Base-by-base conservation (phyloP, 2,888 invertebrate genomes). In the Platerodrilus igneus region DNA sequence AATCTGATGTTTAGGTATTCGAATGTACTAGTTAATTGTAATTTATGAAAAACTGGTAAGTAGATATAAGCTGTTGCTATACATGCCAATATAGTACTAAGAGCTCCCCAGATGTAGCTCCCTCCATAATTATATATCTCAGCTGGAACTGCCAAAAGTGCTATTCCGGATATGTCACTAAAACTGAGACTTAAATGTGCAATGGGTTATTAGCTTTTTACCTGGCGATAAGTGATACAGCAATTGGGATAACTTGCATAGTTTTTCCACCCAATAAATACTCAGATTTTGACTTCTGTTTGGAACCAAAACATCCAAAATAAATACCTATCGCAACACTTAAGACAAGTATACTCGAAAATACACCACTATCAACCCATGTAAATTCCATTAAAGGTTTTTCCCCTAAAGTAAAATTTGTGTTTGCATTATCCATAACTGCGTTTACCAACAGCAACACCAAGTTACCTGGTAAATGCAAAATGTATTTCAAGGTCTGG, bases 111-210 rank as follows among this genome's bases (percentile, higher is more conserved):
- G 43, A 68, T 64, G 57, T 83, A 85, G 48, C 79, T 77, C 0
- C 79, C 79, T 3, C 86, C 86, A 58, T 78, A 77, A 17, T 76
- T 69, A 59, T 86, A 86, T 48, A 85, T 77, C 58, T 86, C 86
- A 0, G 84, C 77, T 0, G 86, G 85, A 4, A 83, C 75, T 0
- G 83, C 85, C 5, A 86, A 71, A 6, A 86, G 67, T 1, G 85
- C 83, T 22, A 86, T 78, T 20, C 85, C 85, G 2, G 85, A 85
- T 53, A 84, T 67, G 49, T 83, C 81, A 57, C 84, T 85, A 63
- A 23, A 68, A 66, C n/a, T n/a, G n/a, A n/a, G n/a, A n/a, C n/a
- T n/a, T n/a, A n/a, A n/a, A n/a, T n/a, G n/a, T n/a, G n/a, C n/a
- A n/a, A n/a, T n/a, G n/a, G n/a, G n/a, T n/a, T n/a, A n/a, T n/a